A percentile compares a stretch with the other conserved stretches of the same genome.
Conservation (phyloP, 64 coral and sea anemone genomes). For the Stichodactyla mertensii region DNA sequence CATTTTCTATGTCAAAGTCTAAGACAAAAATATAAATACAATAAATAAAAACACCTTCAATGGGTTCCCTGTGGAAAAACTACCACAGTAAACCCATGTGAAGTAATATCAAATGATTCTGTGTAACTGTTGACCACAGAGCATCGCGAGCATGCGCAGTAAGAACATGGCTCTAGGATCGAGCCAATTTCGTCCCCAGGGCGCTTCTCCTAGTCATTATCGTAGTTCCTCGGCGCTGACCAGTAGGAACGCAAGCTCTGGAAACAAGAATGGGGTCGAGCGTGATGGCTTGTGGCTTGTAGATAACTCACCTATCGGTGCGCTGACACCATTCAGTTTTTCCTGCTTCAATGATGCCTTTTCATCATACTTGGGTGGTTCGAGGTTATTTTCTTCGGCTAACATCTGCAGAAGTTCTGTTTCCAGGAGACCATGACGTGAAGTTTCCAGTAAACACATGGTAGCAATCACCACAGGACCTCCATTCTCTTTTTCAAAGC, state of each 20-base stretch:
- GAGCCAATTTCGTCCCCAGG: too few relatives aligned
- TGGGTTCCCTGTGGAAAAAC: background rate
- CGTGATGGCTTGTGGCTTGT: too few relatives aligned
- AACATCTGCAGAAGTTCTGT: constrained; percentile 91
- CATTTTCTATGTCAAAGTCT: background rate
- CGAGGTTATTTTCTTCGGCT: constrained; percentile 68
- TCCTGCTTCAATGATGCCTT: background rate
- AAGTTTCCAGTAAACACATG: constrained; percentile 87
- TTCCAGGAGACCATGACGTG: constrained; percentile 92
- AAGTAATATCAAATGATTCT: background rate
- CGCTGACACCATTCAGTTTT: background rate
- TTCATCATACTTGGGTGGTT: constrained; percentile 61
- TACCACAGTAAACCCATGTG: background rate
- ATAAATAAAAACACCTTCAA: background rate
- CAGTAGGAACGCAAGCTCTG: too few relatives aligned
- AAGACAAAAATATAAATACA: background rate
- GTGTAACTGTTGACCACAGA: too few relatives aligned
- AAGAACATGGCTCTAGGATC: too few relatives aligned
- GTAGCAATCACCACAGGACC: too few relatives aligned
- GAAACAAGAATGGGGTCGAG: too few relatives aligned
- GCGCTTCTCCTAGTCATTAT: too few relatives aligned
- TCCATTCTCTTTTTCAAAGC: too few relatives aligned
- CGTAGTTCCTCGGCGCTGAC: too few relatives aligned
- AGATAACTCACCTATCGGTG: background rate
- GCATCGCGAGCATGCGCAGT: too few relatives aligned